Conservation (phyloP, 2,797 vertebrate species). For the Smutsia gigantea region DNA sequence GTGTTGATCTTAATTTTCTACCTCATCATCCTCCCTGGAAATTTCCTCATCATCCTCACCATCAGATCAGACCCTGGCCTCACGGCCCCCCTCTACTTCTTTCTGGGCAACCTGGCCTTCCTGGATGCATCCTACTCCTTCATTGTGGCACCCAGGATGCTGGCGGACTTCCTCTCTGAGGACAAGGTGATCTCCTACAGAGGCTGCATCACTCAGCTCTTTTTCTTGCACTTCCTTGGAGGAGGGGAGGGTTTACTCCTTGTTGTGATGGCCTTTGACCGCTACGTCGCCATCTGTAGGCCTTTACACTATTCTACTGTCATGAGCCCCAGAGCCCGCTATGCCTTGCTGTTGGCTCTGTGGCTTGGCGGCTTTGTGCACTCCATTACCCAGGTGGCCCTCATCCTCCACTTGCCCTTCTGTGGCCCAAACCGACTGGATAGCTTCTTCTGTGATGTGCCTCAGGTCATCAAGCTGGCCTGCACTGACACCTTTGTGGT, state of each 20-base stretch:
- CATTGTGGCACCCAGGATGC: constrained; percentile 72
- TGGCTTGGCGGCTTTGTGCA: constrained; percentile 72
- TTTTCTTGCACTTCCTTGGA: constrained; percentile 73
- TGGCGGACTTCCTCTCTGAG: constrained; percentile 37
- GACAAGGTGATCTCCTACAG: constrained; percentile 68
- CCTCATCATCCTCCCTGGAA: too few relatives aligned
- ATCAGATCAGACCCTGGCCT: too few relatives aligned
- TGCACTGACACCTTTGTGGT: constrained; percentile 54
- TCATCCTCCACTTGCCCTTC: constrained; percentile 72
- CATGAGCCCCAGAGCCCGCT: constrained; percentile 51
- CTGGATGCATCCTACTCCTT: constrained; percentile 44
- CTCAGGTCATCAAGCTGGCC: constrained; percentile 66
- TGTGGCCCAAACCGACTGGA: constrained; percentile 76
- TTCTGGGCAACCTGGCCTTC: too few relatives aligned
- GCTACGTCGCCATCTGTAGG: constrained; percentile 48
- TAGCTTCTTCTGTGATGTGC: constrained; percentile 60
- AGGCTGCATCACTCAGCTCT: constrained; percentile 65
- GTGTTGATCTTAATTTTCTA: constrained; percentile 30
- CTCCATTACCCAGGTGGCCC: constrained; percentile 67
- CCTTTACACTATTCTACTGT: constrained; percentile 50
- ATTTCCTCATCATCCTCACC: too few relatives aligned
- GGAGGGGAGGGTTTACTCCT: constrained; percentile 52
- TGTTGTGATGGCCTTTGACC: constrained; percentile 72
- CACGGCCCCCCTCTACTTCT: too few relatives aligned
- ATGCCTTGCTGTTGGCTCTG: constrained; percentile 21